Conservation (phyloP, 1,140 invertebrate genomes). For the Hyphantria cunea region DNA sequence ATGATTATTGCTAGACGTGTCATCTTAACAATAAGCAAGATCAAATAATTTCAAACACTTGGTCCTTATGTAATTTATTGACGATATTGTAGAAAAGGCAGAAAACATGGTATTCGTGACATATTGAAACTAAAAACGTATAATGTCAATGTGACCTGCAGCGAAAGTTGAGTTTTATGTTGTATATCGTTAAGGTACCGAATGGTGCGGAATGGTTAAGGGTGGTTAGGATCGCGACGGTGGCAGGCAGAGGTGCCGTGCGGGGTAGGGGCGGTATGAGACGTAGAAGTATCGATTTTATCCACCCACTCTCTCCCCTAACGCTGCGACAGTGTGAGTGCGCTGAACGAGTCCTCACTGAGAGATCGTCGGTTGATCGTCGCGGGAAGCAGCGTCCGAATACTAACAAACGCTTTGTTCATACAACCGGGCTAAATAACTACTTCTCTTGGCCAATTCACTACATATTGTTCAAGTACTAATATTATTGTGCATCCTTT, state of each 20-base stretch:
- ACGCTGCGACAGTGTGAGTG: constrained; percentile 76
- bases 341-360: constrained; percentile 64
- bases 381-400: constrained; percentile 48
- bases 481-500: too few relatives aligned
- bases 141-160: constrained; percentile 38
- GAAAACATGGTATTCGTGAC: constrained; percentile 41
- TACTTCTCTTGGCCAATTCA: too few relatives aligned
- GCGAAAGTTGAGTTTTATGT: constrained; percentile 63
- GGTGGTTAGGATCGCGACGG: constrained; percentile 74
- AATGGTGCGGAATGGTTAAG: constrained; percentile 69
- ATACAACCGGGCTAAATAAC: constrained; percentile 29
- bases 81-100: constrained; percentile 31
- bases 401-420: constrained; percentile 62
- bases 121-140: constrained; percentile 33
- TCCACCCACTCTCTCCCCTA: constrained; percentile 71
- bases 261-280: constrained; percentile 64
- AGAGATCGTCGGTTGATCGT: constrained; percentile 53
- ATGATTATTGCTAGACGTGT: not conserved
- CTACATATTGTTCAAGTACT: too few relatives aligned
- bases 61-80: constrained; percentile 34
- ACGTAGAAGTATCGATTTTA: constrained; percentile 79
- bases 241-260: constrained; percentile 53
- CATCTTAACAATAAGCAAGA: not conserved
- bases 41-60: not conserved
- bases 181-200: constrained; percentile 61